Base-by-base conservation (phyloP, 2,888 invertebrate genomes). In the Polyommatus icarus region DNA sequence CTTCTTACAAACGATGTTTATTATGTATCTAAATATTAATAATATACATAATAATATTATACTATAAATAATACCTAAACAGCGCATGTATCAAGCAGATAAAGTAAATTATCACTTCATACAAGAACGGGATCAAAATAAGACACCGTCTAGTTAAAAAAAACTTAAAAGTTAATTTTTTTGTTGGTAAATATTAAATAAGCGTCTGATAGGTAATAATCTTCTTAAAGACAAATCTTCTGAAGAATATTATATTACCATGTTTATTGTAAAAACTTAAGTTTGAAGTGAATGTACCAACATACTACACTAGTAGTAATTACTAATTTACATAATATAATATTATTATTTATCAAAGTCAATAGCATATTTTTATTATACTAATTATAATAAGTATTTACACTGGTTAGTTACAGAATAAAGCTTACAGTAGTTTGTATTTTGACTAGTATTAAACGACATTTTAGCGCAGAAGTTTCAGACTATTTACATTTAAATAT, bases 311-410 rank as follows among this genome's bases (percentile, higher is more conserved):
- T 59, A 54, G 15, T 12, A 5, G 5, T 54, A 5, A 4, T 4
- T 50, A 15, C 3, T 50, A 50, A 32, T 32, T 6, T 57, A 5
- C 24, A 24, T 24, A 18, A n/a, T 8, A 24, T 61, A 20, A 7
- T 61, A 61, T 61, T 61, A 24, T 61, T 61, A 61, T 61, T 61
- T 12, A 61, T 61, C 20, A 12, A 61, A 59, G 59, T 59, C 24
- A 2, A 12, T 12, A 61, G 12, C 54, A 61, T 61, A 20, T 12
- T 8, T 1, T 6, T n/a, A 59, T n/a, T 8, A 59, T 59, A 59
- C 7, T 59, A 20, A 7, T 4, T 20, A n/a, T 7, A 15, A 57
- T 57, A 54, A 20, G 3, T 61, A 61, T 61, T 61, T 61, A 61
- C 61, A 61, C 24, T 61, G 61, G 46, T 46, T 59, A 61, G 46